Percentiles rank a stretch among this genome's conserved stretches.
Evolutionary conservation across 2,797 vertebrate species (phyloP).

Genomic region (Tenualosa ilisha): DNA sequence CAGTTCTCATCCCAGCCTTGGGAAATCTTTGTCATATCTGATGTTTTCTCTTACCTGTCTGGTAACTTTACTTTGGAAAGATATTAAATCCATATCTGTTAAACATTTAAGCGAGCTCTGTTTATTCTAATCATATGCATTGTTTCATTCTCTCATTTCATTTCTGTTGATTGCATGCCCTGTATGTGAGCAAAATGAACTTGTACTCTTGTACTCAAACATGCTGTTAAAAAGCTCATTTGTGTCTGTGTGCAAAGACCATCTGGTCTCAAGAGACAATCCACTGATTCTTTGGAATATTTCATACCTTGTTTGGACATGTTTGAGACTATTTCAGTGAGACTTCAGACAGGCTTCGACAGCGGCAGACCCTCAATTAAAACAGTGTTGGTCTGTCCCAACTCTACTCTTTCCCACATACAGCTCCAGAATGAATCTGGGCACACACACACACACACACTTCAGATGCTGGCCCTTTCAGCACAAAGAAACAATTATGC

Average conservation of each 20-base stretch:
- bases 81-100: slow-evolving; percentile 60
- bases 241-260: too few species aligned
- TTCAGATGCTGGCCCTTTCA: not conserved
- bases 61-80: slow-evolving; percentile 60
- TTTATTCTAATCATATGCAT: not conserved
- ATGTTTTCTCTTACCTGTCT: slow-evolving; percentile 46
- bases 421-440: not conserved
- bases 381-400: too few species aligned
- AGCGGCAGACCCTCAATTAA: too few species aligned
- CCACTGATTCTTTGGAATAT: too few species aligned
- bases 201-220: too few species aligned
- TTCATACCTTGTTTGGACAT: too few species aligned
- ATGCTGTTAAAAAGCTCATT: too few species aligned
- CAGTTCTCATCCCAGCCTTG: slow-evolving; percentile 28
- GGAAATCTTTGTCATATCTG: not conserved
- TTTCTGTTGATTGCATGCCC: not conserved
- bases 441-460: not conserved
- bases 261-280: too few species aligned
- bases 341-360: too few species aligned
- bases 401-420: too few species aligned
- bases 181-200: not conserved
- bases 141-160: too few species aligned
- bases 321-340: too few species aligned
- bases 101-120: not conserved
- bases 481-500: not conserved